Conservation (phyloP, 2,888 invertebrate species). For the Drosophila macrospina region DNA sequence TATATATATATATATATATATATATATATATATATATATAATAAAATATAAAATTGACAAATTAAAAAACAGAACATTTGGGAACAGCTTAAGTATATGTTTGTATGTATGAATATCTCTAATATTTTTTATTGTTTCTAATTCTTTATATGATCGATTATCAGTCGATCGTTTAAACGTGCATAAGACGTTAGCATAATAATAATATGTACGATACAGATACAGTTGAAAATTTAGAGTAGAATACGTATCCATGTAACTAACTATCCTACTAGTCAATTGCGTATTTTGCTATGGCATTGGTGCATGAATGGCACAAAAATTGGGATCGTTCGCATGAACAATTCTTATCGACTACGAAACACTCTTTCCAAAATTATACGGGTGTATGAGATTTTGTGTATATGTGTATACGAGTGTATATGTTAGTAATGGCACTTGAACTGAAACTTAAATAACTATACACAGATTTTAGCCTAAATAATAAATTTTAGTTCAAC, state of each 20-base stretch:
- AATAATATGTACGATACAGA: conserved; percentile 8
- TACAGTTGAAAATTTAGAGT: neutral
- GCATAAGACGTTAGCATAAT: neutral
- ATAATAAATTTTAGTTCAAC: conserved; percentile 1
- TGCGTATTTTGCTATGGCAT: conserved; percentile 71
- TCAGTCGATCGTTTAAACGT: conserved; percentile 7
- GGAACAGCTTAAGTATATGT: neutral
- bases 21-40: too few species aligned
- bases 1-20: too few species aligned
- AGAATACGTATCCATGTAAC: conserved; percentile 10
- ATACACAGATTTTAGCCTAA: conserved; percentile 42
- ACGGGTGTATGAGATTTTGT: conserved; percentile 3
- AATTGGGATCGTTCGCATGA: conserved; percentile 50
- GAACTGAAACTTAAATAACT: conserved; percentile 69
- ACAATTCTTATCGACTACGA: conserved; percentile 37
- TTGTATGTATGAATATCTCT: neutral
- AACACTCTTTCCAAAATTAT: conserved; percentile 37
- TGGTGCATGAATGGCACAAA: conserved; percentile 76
- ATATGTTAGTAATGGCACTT: conserved; percentile 69
- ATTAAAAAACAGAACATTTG: neutral
- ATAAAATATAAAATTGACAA: too few species aligned
- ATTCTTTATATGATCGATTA: conserved; percentile 6
- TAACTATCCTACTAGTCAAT: conserved; percentile 28
- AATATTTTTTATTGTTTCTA: neutral
- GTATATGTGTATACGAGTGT: conserved; percentile 5